Evolutionary conservation across 92 coral and sea anemone genomes (phyloP).

Genomic region (Umimayanthus chanpuru): DNA sequence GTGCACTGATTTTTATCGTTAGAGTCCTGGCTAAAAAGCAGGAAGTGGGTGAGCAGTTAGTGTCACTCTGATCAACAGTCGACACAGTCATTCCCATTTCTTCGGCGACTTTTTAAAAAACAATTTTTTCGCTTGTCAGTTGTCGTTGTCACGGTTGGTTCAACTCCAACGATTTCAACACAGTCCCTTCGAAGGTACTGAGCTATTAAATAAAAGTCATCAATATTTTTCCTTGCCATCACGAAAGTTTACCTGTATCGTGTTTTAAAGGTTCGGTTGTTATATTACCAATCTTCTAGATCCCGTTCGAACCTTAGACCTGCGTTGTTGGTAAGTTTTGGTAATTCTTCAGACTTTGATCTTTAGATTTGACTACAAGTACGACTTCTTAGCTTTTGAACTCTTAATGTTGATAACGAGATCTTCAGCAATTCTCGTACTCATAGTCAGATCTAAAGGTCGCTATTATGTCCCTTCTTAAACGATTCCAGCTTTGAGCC

Average conservation of each 20-base stretch:
- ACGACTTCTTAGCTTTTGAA: too few species aligned
- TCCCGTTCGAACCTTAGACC: too few species aligned
- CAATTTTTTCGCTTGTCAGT: neutral
- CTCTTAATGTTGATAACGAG: too few species aligned
- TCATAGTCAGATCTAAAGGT: too few species aligned
- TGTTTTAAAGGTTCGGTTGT: too few species aligned
- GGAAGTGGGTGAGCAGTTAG: conserved; percentile 13
- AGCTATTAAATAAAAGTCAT: conserved; percentile 5
- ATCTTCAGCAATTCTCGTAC: too few species aligned
- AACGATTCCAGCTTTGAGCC: too few species aligned
- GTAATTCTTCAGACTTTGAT: too few species aligned
- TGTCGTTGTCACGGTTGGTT: conserved; percentile 2
- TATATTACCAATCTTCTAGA: too few species aligned
- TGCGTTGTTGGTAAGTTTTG: too few species aligned
- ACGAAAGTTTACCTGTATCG: neutral
- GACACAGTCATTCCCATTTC: conserved; percentile 17
- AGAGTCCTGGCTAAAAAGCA: neutral
- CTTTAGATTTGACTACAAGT: too few species aligned
- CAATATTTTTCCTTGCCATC: conserved; percentile 11
- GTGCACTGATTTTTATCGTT: neutral
- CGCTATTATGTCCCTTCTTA: too few species aligned
- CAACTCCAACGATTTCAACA: neutral
- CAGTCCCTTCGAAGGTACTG: conserved; percentile 14
- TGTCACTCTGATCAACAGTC: neutral
- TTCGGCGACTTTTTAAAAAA: neutral